Evolutionary conservation across 23 tunicate species (phyloP).

Genomic region (Trididemnum clinides): DNA sequence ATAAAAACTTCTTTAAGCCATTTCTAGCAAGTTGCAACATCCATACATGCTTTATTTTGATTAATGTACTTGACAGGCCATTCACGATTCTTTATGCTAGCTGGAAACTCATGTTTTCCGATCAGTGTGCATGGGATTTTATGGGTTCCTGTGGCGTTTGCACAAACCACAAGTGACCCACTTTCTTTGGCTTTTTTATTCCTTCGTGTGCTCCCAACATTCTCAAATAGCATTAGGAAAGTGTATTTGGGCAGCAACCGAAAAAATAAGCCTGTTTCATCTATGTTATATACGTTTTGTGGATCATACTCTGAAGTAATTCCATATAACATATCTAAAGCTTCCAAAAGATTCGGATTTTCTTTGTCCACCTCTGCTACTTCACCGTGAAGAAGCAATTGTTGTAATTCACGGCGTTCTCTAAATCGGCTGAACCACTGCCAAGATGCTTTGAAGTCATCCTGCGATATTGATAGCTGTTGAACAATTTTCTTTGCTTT

Average conservation of each 20-base stretch:
- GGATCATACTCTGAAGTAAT: conserved; percentile 49
- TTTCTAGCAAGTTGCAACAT: conserved; percentile 39
- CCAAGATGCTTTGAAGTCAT: too few species aligned
- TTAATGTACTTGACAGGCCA: conserved; percentile 34
- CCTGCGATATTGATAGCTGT: too few species aligned
- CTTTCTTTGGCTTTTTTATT: conserved; percentile 41
- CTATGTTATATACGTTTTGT: conserved; percentile 63
- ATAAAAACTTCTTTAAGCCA: conserved; percentile 40
- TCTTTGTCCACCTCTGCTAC: too few species aligned
- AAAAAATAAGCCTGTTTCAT: too few species aligned
- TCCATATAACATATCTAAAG: conserved; percentile 3
- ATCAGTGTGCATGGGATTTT: conserved; percentile 42
- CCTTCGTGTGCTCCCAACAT: conserved; percentile 18
- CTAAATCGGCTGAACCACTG: too few species aligned
- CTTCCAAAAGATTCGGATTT: conserved; percentile 26
- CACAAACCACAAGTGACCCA: conserved; percentile 33
- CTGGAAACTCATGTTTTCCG: conserved; percentile 46
- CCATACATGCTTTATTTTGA: conserved; percentile 55
- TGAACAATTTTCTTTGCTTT: too few species aligned
- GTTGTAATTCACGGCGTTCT: too few species aligned
- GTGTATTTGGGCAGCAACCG: conserved; percentile 13
- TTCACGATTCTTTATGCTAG: conserved; percentile 35
- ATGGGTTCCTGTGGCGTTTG: conserved; percentile 54
- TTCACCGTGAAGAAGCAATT: too few species aligned
- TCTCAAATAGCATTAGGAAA: conserved; percentile 16